Percentiles rank a stretch among this genome's conserved stretches.
Evolutionary conservation across 2,113 vertebrate species (phyloP).

Genomic region (Rhynchopsitta pachyrhyncha): DNA sequence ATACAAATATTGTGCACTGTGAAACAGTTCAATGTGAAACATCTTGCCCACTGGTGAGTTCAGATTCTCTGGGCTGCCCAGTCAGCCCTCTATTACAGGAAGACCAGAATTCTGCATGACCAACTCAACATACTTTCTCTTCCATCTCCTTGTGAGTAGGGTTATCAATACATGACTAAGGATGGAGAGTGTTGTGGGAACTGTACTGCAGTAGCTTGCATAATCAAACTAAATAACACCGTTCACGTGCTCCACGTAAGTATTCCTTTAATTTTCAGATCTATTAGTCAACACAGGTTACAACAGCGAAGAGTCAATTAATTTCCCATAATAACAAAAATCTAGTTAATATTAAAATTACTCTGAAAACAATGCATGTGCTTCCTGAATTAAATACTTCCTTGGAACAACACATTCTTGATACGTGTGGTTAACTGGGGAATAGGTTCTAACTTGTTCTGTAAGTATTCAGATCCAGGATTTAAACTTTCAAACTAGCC

Average conservation of each 20-base stretch:
- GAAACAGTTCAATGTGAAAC: constrained; percentile 59
- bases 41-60: constrained; percentile 72
- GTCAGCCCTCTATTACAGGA: neutral
- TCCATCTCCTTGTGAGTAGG: constrained; percentile 62
- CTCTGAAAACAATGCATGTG: neutral
- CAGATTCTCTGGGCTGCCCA: neutral
- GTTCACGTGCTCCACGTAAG: constrained; percentile 64
- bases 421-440: neutral
- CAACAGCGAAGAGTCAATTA: neutral
- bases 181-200: constrained; percentile 81
- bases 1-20: constrained; percentile 64
- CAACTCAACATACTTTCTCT: neutral
- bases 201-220: constrained; percentile 78
- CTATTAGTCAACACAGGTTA: neutral
- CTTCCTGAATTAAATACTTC: neutral
- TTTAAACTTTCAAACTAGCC: neutral
- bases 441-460: neutral
- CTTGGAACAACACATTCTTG: neutral
- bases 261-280: neutral
- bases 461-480: neutral
- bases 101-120: neutral
- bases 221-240: constrained; percentile 50
- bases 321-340: neutral
- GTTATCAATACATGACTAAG: constrained; percentile 56
- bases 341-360: neutral